phyloP scores from a whole-genome alignment of 1,140 invertebrate species.

The Rhopalosiphum maidis region DNA sequence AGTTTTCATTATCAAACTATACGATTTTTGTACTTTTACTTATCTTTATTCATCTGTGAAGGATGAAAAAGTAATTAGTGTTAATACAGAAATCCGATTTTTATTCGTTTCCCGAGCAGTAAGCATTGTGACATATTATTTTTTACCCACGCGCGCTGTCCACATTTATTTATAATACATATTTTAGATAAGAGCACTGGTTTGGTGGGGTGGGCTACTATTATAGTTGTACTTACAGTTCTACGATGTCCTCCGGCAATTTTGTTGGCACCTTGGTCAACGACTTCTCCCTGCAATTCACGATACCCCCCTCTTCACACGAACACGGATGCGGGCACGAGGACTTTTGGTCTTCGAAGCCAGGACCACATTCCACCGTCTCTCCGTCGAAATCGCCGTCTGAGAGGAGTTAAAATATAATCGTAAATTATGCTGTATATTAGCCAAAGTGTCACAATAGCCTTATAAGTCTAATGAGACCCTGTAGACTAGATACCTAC shows the following conservation, averaged over 20 bases:
- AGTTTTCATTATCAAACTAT: not conserved
- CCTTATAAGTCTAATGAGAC: constrained; percentile 39
- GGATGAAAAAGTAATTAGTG: not conserved
- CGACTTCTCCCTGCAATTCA: constrained; percentile 93
- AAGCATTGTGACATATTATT: not conserved
- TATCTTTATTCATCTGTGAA: not conserved
- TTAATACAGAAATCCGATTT: not conserved
- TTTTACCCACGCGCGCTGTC: not conserved
- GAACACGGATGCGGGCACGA: constrained; percentile 90
- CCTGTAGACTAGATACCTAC: not conserved
- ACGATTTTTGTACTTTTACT: not conserved
- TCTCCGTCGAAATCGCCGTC: constrained; percentile 55
- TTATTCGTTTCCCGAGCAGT: not conserved
- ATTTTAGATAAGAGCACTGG: not conserved
- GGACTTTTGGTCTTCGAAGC: constrained; percentile 65
- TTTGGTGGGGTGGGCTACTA: not conserved
- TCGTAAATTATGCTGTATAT: constrained; percentile 42
- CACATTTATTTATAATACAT: not conserved
- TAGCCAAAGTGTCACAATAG: constrained; percentile 32
- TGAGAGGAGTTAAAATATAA: not conserved
- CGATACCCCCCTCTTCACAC: constrained; percentile 86
- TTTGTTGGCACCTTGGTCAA: constrained; percentile 86
- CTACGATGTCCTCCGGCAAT: constrained; percentile 89
- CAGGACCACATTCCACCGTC: constrained; percentile 76
- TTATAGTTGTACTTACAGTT: constrained; percentile 82